A percentile compares a stretch with the other conserved stretches of the same genome.
These are phyloP conservation scores for Scomber japonicus DNA, from an alignment of 2,113 vertebrate genomes.

Conservation along the genomic window DNA sequence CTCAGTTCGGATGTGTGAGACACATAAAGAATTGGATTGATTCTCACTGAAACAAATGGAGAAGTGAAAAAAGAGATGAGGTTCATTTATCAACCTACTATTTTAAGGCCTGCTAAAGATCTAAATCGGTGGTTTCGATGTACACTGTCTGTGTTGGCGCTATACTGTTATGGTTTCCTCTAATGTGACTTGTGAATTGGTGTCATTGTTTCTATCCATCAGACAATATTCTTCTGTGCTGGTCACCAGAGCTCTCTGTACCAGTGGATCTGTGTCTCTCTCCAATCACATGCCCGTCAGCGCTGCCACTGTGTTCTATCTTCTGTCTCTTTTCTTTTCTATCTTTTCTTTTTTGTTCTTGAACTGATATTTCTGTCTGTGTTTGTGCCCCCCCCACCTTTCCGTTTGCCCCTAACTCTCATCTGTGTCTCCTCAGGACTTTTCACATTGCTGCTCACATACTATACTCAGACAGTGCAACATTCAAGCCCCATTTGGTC, in stretches of 20 bases:
- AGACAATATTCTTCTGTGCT: slow-evolving; percentile 64
- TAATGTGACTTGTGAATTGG: slow-evolving; percentile 51
- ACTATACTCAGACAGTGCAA: slow-evolving; percentile 44
- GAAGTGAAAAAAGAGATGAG: slow-evolving; percentile 31
- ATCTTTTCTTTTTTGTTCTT: slow-evolving; percentile 24
- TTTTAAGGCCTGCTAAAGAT: slow-evolving; percentile 45
- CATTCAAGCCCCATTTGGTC: slow-evolving; percentile 79
- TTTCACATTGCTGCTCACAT: slow-evolving; percentile 46
- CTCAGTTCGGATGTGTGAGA: neutral
- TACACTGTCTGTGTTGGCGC: slow-evolving; percentile 16
- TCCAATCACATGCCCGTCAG: slow-evolving; percentile 51
- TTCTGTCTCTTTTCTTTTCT: slow-evolving; percentile 8
- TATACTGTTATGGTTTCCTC: slow-evolving; percentile 17
- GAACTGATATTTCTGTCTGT: slow-evolving; percentile 22
- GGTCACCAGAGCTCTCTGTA: slow-evolving; percentile 36
- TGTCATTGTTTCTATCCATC: slow-evolving; percentile 59
- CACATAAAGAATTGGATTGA: slow-evolving; percentile 7
- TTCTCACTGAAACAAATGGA: slow-evolving; percentile 1
- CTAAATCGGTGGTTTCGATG: slow-evolving; percentile 23
- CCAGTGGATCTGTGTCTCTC: slow-evolving; percentile 54
- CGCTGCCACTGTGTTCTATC: neutral
- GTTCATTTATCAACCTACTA: slow-evolving; percentile 34
- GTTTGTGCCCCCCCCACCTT: neutral
- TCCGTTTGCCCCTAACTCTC: slow-evolving; percentile 19
- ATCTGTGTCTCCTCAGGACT: slow-evolving; percentile 48